Evolutionary conservation across 2,888 invertebrate species (phyloP), one percentile per base, ranked within the genome.

Genomic region (Drosophila kambysellisi): DNA sequence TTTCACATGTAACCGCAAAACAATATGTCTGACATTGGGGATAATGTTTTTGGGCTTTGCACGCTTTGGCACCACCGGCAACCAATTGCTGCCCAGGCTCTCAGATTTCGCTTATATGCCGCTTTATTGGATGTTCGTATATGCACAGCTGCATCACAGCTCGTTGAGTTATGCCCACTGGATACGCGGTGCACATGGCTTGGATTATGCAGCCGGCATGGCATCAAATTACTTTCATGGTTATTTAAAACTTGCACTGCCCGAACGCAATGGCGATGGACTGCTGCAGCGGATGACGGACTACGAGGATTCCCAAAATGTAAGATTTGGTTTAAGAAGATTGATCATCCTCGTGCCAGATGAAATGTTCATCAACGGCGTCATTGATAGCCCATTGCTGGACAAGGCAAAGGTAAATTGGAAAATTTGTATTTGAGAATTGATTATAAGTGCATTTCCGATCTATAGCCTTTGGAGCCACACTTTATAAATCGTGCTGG

Each of bases 131-230:
- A 9, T 88, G 7, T 71, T 76, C 8, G 58, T 53, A 7, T 53
- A 12, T 12, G 58, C 58, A 0, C 52, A 74, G 4, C 62, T 91
- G 7, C 62, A 65, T 5, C 69, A 82, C 29, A 90, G 85, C 6
- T 70, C 82, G 1, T 70, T 92, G 29, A 77, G 74, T 9, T 85
- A 90, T 69, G 83, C 91, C 0, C 67, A 81, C 46, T 91, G 82
- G 77, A 83, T 93, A 41, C 77, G 93, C 2, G 80, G 85, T 0
- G 20, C 70, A 0, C 85, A 88, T 61, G 92, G 92, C 0, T 66
- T 92, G 17, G 93, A 93, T 72, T 92, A 92, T 74, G 92, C 86
- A 0, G 79, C 88, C 8, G 92, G 92, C 17, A 92, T 93, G 92
- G 93, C 93, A 11, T 88, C 91, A 0, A 92, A 82, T 43, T 93